phyloP scores from a whole-genome alignment of 2,888 invertebrate genomes.

The Lasioglossum calceatum region DNA sequence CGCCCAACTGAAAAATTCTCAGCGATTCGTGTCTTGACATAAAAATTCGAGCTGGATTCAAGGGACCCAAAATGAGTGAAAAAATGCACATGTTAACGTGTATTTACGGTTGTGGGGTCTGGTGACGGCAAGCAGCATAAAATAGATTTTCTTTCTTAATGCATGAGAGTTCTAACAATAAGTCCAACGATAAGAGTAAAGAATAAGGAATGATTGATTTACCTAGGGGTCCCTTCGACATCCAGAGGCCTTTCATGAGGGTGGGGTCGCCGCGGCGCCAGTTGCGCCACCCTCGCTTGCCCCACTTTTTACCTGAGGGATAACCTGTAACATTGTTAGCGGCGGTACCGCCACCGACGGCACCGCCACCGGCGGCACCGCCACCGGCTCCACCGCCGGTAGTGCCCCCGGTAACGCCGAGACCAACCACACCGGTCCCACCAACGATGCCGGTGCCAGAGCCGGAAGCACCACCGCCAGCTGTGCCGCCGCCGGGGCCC shows the following conservation, averaged over 20 bases:
- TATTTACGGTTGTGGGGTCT: background rate
- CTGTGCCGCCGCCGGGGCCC: slow-evolving; percentile 73
- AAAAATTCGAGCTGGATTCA: too few relatives aligned
- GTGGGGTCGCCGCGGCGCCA: slow-evolving; percentile 91
- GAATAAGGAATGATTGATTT: slow-evolving; percentile 68
- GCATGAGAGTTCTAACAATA: background rate
- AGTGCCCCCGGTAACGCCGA: slow-evolving; percentile 85
- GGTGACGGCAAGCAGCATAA: background rate
- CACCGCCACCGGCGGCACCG: slow-evolving; percentile 52
- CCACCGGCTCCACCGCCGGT: slow-evolving; percentile 85
- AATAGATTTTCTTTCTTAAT: background rate
- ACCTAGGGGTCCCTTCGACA: slow-evolving; percentile 90
- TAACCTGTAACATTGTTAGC: slow-evolving; percentile 72
- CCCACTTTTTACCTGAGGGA: too few relatives aligned
- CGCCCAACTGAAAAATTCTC: too few relatives aligned
- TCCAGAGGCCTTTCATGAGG: slow-evolving; percentile 90
- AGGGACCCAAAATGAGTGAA: too few relatives aligned
- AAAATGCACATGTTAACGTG: background rate
- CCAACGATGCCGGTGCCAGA: slow-evolving; percentile 66
- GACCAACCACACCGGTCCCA: slow-evolving; percentile 76
- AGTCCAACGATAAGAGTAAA: background rate
- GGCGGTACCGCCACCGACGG: slow-evolving; percentile 69
- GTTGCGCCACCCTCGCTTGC: slow-evolving; percentile 87
- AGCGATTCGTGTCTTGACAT: too few relatives aligned
- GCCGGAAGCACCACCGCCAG: slow-evolving; percentile 67